Evolutionary conservation across 2,797 vertebrate species (phyloP), one percentile per base, ranked within the genome.

Genomic region (Schizopygopsis pylzovi): DNA sequence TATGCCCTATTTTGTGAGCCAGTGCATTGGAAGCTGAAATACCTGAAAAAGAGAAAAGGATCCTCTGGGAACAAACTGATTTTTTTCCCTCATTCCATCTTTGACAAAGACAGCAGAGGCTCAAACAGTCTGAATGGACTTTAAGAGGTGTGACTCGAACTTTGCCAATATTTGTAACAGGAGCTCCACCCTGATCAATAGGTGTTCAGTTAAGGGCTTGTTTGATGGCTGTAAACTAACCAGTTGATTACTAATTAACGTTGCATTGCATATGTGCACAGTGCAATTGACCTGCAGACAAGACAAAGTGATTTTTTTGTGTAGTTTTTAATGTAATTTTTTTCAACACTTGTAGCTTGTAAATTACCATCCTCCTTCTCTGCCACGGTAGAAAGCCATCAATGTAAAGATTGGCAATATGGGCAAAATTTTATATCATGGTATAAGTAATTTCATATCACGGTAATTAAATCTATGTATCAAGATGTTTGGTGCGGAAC

Each of bases 181-280:
- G 59, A 83, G 71, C 83, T 77, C 41, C 54, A n/a, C 54, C 63
- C 56, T 43, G 28, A 88, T 89, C 89, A 83, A 90, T 88, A 88
- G 81, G 28, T 45, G 63, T 75, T 37, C 39, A 1, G 43, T 81
- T 84, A 47, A 43, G 39, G n/a, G 75, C 70, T 56, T 20, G 47
- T 73, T 79, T 71, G 61, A 79, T 85, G 70, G 65, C 8, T 82
- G 49, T 83, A 63, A 82, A 49, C 75, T 76, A 25, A 85, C 80
- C 37, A 1, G 61, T 52, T 82, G 67, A 85, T 71, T 70, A 86
- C 80, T 82, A 63, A 85, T 59, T 56, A 70, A 22, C 41, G n/a
- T 75, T 18, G 59, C n/a, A 18, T 54, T 41, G 76, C 52, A 37
- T 2, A 4, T 63, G 2, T n/a, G 33, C 52, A 59, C 76, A 71